Evolutionary conservation across 2,888 invertebrate species (phyloP).

Genomic region (Lasius fuliginosus): DNA sequence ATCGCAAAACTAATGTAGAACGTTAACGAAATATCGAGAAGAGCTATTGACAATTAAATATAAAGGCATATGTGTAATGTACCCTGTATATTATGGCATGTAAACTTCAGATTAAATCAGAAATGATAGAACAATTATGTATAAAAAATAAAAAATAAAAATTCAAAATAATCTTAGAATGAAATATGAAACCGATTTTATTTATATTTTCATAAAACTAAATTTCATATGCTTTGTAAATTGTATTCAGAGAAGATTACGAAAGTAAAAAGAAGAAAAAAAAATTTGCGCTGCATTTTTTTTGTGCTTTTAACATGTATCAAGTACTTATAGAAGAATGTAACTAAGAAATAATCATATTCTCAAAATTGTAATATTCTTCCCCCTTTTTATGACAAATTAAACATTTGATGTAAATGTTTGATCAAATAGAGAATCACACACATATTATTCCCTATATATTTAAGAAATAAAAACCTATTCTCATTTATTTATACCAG

Average conservation of each 20-base stretch:
- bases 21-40: too few relatives aligned
- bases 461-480: background rate
- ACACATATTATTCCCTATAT: background rate
- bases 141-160: background rate
- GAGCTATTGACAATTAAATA: background rate
- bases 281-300: background rate
- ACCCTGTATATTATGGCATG: background rate
- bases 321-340: background rate
- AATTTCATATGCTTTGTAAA: background rate
- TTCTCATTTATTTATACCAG: background rate
- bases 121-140: background rate
- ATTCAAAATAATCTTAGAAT: background rate
- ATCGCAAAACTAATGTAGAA: background rate
- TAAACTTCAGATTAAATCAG: background rate
- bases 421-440: background rate
- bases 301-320: conserved; percentile 1
- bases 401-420: background rate
- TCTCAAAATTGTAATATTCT: background rate
- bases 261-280: background rate
- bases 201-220: background rate
- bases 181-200: background rate
- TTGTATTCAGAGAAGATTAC: background rate
- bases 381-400: background rate
- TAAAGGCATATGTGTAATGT: background rate
- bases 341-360: background rate